These are phyloP conservation scores for Pachymerium ferrugineum DNA, from an alignment of 2,888 invertebrate genomes.

Conservation along the genomic window DNA sequence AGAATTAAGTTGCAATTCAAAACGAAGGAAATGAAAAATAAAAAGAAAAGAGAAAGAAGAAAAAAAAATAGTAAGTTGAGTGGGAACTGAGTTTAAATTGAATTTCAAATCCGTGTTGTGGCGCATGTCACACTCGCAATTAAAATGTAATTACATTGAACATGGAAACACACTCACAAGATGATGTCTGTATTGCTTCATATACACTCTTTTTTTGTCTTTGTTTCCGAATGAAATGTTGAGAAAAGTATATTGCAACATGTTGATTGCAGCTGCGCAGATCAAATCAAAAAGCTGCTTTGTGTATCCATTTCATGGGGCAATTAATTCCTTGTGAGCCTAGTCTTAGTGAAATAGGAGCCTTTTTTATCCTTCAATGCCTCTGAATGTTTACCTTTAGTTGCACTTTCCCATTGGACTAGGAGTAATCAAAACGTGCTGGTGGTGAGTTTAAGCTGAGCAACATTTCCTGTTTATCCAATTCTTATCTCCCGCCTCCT, in stretches of 20 bases:
- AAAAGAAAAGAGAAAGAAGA: too few relatives aligned
- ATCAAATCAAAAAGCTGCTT: neutral
- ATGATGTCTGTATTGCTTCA: neutral
- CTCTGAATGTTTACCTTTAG: neutral
- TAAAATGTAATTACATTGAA: neutral
- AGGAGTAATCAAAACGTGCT: conserved; percentile 3
- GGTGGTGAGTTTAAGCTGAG: neutral
- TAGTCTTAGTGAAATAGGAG: neutral
- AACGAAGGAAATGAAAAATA: neutral
- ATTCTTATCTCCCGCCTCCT: neutral
- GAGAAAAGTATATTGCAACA: too few relatives aligned
- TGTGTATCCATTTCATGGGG: neutral
- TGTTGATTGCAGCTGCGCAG: neutral
- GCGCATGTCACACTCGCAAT: neutral
- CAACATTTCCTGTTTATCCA: conserved; percentile 1
- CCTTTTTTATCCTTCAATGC: neutral
- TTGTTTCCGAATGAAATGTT: too few relatives aligned
- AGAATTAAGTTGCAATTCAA: neutral
- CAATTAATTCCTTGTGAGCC: neutral
- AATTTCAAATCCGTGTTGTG: neutral
- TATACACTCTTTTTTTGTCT: neutral
- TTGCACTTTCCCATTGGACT: neutral
- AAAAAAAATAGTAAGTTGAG: neutral
- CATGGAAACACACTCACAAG: neutral
- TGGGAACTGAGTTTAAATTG: neutral